These are phyloP conservation scores for Stichodactyla helianthus DNA, from an alignment of 64 coral and sea anemone species.

Conservation along the genomic window DNA sequence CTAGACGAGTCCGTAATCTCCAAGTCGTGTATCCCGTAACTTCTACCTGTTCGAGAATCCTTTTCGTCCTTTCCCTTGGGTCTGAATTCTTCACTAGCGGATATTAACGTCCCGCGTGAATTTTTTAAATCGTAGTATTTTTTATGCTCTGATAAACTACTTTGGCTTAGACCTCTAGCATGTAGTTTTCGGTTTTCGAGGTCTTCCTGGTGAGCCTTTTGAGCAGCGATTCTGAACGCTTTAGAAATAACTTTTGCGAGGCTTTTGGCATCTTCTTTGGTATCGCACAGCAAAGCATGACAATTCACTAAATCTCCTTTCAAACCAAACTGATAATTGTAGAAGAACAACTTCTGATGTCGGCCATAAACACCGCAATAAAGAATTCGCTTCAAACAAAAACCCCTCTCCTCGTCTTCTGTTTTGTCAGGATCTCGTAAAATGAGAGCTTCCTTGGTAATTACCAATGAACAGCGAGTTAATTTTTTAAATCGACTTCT, in stretches of 20 bases:
- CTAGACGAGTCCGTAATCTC: slow-evolving; percentile 30
- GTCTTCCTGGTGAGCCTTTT: slow-evolving; percentile 76
- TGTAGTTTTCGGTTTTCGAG: slow-evolving; percentile 68
- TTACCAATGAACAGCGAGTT: slow-evolving; percentile 71
- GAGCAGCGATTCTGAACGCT: slow-evolving; percentile 59
- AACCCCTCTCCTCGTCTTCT: slow-evolving; percentile 74
- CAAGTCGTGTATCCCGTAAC: neutral
- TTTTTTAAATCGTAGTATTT: slow-evolving; percentile 62
- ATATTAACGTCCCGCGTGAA: slow-evolving; percentile 39
- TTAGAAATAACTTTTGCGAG: slow-evolving; percentile 80
- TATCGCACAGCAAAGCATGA: slow-evolving; percentile 70
- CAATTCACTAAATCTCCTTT: slow-evolving; percentile 85
- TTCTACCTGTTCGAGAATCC: neutral
- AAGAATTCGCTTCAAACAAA: slow-evolving; percentile 61
- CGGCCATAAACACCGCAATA: slow-evolving; percentile 74
- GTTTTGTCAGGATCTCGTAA: slow-evolving; percentile 83
- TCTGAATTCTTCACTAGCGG: slow-evolving; percentile 35
- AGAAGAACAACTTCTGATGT: slow-evolving; percentile 84
- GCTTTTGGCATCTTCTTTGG: slow-evolving; percentile 80
- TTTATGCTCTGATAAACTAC: slow-evolving; percentile 34
- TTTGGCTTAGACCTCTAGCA: slow-evolving; percentile 60
- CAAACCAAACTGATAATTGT: slow-evolving; percentile 81
- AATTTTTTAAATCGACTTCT: slow-evolving; percentile 53
- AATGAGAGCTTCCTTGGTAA: slow-evolving; percentile 76
- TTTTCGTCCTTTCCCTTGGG: slow-evolving; percentile 39